Percentiles rank a stretch among this genome's conserved stretches.
These are phyloP conservation scores for Margarornis squamiger DNA, from an alignment of 2,797 vertebrate genomes.

Conservation along the genomic window DNA sequence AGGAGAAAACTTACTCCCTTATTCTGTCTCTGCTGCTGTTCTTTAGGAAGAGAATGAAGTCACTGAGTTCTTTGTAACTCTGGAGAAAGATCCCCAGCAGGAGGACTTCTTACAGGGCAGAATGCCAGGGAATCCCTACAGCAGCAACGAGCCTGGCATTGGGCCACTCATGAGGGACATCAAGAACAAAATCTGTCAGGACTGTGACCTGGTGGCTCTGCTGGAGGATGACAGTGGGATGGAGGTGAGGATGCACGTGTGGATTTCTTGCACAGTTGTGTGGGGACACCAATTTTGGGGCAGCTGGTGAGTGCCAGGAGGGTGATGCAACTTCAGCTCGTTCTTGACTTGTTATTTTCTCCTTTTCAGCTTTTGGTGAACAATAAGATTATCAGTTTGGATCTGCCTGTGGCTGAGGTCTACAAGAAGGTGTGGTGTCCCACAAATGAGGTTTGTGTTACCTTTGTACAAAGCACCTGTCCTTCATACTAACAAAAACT, in stretches of 20 bases:
- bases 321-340: not conserved
- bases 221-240: slow-evolving; percentile 98
- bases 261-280: not conserved
- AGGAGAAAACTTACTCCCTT: not conserved
- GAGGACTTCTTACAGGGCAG: slow-evolving; percentile 98
- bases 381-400: slow-evolving; percentile 99
- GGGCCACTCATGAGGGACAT: slow-evolving; percentile 98
- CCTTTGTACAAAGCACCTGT: not conserved
- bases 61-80: slow-evolving; percentile 97
- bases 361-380: slow-evolving; percentile 91
- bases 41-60: slow-evolving; percentile 98
- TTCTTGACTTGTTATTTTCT: not conserved
- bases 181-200: slow-evolving; percentile 99
- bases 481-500: not conserved
- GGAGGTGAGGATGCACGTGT: slow-evolving; percentile 83
- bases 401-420: slow-evolving; percentile 94
- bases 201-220: slow-evolving; percentile 98
- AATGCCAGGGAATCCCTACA: slow-evolving; percentile 98
- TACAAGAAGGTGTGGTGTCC: slow-evolving; percentile 99
- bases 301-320: not conserved
- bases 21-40: not conserved
- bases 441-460: slow-evolving; percentile 89
- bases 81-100: slow-evolving; percentile 98
- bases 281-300: not conserved
- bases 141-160: slow-evolving; percentile 96